Base-by-base conservation (phyloP, 2,888 invertebrate species). In the Agrotis exclamationis region DNA sequence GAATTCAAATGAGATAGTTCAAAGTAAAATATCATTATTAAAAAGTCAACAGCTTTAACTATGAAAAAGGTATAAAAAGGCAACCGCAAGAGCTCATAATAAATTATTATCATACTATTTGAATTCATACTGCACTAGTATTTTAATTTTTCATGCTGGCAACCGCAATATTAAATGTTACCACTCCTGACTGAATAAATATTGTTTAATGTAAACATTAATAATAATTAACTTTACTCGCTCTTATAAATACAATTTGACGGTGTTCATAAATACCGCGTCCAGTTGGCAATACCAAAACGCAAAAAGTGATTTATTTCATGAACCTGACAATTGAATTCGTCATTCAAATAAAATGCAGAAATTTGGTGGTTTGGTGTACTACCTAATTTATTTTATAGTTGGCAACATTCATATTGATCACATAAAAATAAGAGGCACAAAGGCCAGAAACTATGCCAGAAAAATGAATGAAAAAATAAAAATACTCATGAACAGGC, bases 181-280 rank as follows among this genome's bases (percentile, higher is more conserved):
- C 14, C 39, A 22, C 11, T 45, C 22, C 5, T 4, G 45, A 53
- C 47, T 45, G 13, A 67, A 53, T 51, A 59, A 64, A 72, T n/a
- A 39, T 45, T 50, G 28, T 71, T 64, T 60, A 11, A 39, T 39
- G 44, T 28, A 63, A 68, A 57, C 69, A 63, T 79, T 45, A 53
- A 54, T 58, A 28, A n/a, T n/a, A n/a, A 58, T 63, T 68, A 24
- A 39, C 28, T 68, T 53, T 53, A 20, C 24, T 56, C 22, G 18
- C 50, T 72, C n/a, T 54, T 64, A n/a, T 79, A 33, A 77, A 71
- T 47, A 50, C 18, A 80, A 60, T 69, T 78, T 72, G 24, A 51
- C 48, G 48, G 22, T 24, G 56, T 76, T 54, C 47, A 70, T 64
- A 3, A 18, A 28, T 20, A 51, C 44, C 53, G 6, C 44, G 16